Conservation (phyloP, 2,113 vertebrate genomes). For the Indri indri region DNA sequence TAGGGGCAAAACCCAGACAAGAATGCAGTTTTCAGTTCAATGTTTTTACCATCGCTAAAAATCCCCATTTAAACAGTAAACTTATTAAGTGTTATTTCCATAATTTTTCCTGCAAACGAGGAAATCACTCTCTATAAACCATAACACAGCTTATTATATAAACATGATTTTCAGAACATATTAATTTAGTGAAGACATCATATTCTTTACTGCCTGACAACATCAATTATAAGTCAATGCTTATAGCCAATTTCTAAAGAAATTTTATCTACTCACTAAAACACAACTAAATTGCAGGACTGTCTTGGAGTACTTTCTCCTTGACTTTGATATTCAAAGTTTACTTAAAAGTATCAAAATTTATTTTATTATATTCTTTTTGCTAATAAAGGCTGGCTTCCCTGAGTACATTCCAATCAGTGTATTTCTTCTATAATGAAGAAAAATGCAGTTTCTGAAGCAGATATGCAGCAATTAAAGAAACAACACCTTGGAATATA, state of each 20-base stretch:
- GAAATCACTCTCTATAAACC: background rate
- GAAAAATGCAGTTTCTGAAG: slow-evolving; percentile 31
- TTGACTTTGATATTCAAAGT: background rate
- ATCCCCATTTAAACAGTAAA: background rate
- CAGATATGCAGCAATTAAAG: slow-evolving; percentile 4
- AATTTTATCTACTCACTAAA: background rate
- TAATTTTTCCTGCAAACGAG: slow-evolving; percentile 9
- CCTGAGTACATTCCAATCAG: background rate
- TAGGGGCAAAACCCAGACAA: background rate
- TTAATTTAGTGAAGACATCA: background rate
- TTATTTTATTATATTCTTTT: background rate
- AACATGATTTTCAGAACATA: slow-evolving; percentile 22
- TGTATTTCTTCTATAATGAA: background rate
- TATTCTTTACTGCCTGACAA: background rate
- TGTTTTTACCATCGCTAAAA: background rate
- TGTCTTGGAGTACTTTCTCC: background rate
- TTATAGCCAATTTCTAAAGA: slow-evolving; percentile 21
- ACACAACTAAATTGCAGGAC: slow-evolving; percentile 1
- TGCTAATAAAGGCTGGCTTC: background rate
- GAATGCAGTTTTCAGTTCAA: background rate
- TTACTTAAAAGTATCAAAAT: slow-evolving; percentile 27
- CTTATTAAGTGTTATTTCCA: background rate
- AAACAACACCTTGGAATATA: background rate
- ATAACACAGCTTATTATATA: background rate
- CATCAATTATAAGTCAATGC: slow-evolving; percentile 37